Evolutionary conservation across 2,113 vertebrate species (phyloP).

Genomic region (Anthoscopus minutus): DNA sequence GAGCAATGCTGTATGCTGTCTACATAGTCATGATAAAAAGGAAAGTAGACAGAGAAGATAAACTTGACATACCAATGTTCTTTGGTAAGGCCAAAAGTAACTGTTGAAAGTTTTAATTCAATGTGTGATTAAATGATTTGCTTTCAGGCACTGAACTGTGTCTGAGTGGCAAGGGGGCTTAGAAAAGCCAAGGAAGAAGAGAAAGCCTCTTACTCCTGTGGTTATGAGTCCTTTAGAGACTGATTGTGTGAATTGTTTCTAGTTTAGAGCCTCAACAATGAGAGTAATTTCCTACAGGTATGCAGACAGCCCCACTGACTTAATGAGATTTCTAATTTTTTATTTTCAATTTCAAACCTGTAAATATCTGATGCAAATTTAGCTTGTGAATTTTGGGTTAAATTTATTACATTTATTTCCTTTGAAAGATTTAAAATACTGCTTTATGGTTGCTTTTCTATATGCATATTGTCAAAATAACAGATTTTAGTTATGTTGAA

Average conservation of each 20-base stretch:
- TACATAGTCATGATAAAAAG: slow-evolving; percentile 98
- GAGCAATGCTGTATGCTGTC: slow-evolving; percentile 88
- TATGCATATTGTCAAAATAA: neutral
- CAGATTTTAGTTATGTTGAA: neutral
- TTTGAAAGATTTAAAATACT: neutral
- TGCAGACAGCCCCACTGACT: neutral
- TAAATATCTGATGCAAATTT: neutral
- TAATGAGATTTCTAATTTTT: neutral
- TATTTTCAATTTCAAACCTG: neutral
- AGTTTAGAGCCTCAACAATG: neutral
- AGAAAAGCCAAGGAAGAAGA: neutral
- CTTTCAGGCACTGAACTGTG: neutral
- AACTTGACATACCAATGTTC: slow-evolving; percentile 96
- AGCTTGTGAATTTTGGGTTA: neutral
- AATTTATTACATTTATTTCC: neutral
- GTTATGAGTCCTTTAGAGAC: neutral
- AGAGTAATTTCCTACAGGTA: neutral
- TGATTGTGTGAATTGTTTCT: neutral
- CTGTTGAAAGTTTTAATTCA: neutral
- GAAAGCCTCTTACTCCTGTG: neutral
- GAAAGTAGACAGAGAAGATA: slow-evolving; percentile 93
- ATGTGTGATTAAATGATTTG: neutral
- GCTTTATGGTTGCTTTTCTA: neutral
- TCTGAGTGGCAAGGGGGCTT: neutral
- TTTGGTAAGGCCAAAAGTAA: slow-evolving; percentile 80